Evolutionary conservation across 1,140 invertebrate genomes (phyloP), one percentile per base, ranked within the genome.

Genomic region (Drosophila bipectinata): DNA sequence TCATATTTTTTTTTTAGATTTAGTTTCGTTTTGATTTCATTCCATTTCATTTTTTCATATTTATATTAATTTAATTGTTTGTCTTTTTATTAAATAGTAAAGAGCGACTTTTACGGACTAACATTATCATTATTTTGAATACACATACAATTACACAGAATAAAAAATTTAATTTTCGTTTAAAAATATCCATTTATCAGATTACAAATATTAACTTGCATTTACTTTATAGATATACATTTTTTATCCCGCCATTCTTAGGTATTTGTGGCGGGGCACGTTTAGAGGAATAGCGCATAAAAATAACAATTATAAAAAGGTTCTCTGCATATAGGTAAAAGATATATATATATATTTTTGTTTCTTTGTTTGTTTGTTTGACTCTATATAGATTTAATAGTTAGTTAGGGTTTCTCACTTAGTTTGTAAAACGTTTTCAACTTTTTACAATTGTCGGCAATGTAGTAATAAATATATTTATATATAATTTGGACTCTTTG

Each of bases 231-330:
- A 47, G 57, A 60, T 60, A 5, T 51, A 18, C 26, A 39, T n/a
- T 55, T 47, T 54, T 26, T 39, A 7, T 60, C 8, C 44, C 45
- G 58, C 41, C 45, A 26, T 57, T 56, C 5, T n/a, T 61, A 55
- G 49, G 51, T 67, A 26, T 14, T 69, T 56, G 62, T 63, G 57
- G 26, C 26, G 26, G 26, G 69, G 51, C 28, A 51, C 18, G 44
- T 56, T 56, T 76, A 72, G 76, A 75, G 71, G 62, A 79, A 88
- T 79, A 79, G 80, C 75, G 83, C 78, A 85, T 87, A 85, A 74
- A 82, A 88, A 88, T 87, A 88, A 85, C 82, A 85, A 78, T 87
- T 82, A 85, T 85, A 84, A 88, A 87, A 85, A 84, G 62, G 59
- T 85, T 55, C 54, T 76, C 59, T 74, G 59, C 61, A 56, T 60